phyloP scores from a whole-genome alignment of 2,888 invertebrate genomes.

The Drosophila formosana region DNA sequence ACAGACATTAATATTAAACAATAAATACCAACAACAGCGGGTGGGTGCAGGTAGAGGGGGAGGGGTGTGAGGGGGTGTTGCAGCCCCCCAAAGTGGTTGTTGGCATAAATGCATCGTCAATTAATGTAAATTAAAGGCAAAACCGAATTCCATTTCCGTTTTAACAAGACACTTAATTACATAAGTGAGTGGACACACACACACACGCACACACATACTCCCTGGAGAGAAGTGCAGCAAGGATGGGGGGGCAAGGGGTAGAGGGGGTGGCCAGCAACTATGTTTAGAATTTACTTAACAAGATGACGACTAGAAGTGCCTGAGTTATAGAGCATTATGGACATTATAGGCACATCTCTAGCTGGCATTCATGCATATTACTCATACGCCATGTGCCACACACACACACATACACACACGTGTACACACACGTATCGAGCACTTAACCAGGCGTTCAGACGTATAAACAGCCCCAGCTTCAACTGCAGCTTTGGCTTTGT shows the following conservation, averaged over 20 bases:
- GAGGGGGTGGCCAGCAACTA: slow-evolving; percentile 39
- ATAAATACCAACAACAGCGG: slow-evolving; percentile 52
- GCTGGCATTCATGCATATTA: slow-evolving; percentile 65
- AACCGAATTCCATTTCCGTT: slow-evolving; percentile 78
- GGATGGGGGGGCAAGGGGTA: background rate
- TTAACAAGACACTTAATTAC: slow-evolving; percentile 78
- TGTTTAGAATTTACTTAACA: slow-evolving; percentile 62
- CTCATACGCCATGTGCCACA: slow-evolving; percentile 62
- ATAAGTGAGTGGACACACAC: slow-evolving; percentile 68
- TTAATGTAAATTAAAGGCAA: slow-evolving; percentile 79
- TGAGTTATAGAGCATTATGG: slow-evolving; percentile 48
- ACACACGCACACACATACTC: slow-evolving; percentile 11
- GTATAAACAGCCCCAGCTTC: slow-evolving; percentile 47
- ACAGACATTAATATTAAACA: slow-evolving; percentile 56
- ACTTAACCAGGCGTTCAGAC: slow-evolving; percentile 62
- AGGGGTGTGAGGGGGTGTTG: background rate
- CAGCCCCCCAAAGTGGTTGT: slow-evolving; percentile 49
- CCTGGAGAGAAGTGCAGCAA: background rate
- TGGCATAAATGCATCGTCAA: slow-evolving; percentile 71
- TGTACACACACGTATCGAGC: slow-evolving; percentile 12
- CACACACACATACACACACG: slow-evolving; percentile 6
- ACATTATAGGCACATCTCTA: slow-evolving; percentile 61
- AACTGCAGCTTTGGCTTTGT: slow-evolving; percentile 49
- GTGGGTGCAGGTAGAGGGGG: background rate
- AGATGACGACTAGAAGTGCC: slow-evolving; percentile 47